These are phyloP conservation scores for Pempheris klunzingeri DNA, from an alignment of 2,797 vertebrate species.

Conservation along the genomic window DNA sequence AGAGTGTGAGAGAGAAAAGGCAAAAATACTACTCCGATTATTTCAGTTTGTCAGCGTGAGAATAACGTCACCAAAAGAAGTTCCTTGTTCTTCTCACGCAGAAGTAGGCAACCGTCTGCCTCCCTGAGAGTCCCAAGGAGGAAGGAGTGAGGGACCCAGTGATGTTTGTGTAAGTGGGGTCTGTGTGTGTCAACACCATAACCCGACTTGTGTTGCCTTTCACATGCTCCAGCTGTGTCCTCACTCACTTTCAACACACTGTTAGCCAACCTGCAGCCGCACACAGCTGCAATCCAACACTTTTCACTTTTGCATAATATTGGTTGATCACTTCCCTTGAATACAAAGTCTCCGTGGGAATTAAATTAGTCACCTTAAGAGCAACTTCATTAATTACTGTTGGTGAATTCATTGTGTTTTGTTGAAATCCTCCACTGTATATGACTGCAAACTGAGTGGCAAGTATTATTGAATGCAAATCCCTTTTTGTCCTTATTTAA, in stretches of 20 bases:
- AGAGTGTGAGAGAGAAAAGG: slow-evolving; percentile 61
- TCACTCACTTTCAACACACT: slow-evolving; percentile 70
- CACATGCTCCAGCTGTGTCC: slow-evolving; percentile 46
- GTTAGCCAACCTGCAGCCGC: slow-evolving; percentile 58
- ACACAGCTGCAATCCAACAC: slow-evolving; percentile 49
- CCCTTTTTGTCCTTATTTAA: background rate
- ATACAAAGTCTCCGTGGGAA: background rate
- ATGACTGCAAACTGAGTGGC: background rate
- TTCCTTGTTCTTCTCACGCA: slow-evolving; percentile 85
- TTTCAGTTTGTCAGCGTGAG: slow-evolving; percentile 76
- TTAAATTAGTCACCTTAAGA: too few relatives aligned
- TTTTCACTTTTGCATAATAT: slow-evolving; percentile 67
- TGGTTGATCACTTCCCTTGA: slow-evolving; percentile 51
- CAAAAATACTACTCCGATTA: slow-evolving; percentile 57
- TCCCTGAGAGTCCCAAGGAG: slow-evolving; percentile 54
- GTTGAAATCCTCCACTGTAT: background rate
- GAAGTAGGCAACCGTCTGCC: slow-evolving; percentile 52
- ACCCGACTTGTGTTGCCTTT: slow-evolving; percentile 37
- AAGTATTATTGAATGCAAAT: background rate
- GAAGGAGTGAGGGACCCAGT: slow-evolving; percentile 27
- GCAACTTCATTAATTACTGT: background rate
- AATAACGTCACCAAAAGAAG: slow-evolving; percentile 73
- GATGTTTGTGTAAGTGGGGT: slow-evolving; percentile 38
- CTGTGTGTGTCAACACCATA: slow-evolving; percentile 39
- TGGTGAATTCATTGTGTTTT: background rate